phyloP scores from a whole-genome alignment of 2,113 vertebrate genomes.

The Ovis aries region DNA sequence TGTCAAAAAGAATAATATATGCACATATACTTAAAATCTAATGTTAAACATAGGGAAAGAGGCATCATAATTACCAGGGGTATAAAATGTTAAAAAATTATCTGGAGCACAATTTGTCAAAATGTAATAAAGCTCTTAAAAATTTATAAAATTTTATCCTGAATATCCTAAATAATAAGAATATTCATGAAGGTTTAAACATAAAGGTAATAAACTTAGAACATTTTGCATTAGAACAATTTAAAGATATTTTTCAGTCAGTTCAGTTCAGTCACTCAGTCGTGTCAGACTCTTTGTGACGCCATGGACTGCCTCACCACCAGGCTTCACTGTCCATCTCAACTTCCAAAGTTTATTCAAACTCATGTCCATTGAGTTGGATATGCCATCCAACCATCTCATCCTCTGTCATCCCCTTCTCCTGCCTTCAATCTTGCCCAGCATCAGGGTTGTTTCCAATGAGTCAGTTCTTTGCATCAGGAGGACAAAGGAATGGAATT shows the following conservation, averaged over 20 bases:
- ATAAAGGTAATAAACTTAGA: background rate
- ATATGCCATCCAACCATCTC: background rate
- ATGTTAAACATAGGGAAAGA: background rate
- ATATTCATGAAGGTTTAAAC: background rate
- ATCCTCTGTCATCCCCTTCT: background rate
- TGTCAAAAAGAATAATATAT: background rate
- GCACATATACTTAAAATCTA: background rate
- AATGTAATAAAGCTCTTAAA: background rate
- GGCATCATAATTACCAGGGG: background rate
- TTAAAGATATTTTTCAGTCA: background rate
- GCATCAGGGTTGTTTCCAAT: background rate
- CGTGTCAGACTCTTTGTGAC: accelerated
- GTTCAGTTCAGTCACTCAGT: background rate
- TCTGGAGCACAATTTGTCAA: background rate
- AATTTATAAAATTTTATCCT: background rate
- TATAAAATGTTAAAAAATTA: background rate
- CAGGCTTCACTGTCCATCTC: background rate
- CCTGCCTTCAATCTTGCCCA: background rate
- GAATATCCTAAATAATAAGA: background rate
- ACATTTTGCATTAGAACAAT: background rate
- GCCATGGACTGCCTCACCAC: background rate
- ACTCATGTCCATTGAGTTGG: background rate
- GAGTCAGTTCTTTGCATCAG: background rate
- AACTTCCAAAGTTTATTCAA: background rate
- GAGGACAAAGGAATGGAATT: background rate